phyloP scores from a whole-genome alignment of 2,888 invertebrate species.

The Petrolisthes manimaculis region DNA sequence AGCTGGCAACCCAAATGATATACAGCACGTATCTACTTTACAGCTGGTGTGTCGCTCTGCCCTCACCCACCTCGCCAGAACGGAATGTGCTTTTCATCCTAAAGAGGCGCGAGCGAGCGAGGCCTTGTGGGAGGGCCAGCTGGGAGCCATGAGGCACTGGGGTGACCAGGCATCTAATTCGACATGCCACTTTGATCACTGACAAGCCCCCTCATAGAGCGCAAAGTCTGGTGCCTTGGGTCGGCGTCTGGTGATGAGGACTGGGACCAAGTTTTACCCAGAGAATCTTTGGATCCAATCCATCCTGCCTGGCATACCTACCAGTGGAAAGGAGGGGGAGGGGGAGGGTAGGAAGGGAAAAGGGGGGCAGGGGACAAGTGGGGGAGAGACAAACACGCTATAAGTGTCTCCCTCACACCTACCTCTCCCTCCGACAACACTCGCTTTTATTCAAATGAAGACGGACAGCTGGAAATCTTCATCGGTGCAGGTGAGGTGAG shows the following conservation, averaged over 20 bases:
- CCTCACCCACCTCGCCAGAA: conserved; percentile 25
- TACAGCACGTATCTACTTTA: conserved; percentile 40
- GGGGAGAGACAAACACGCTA: conserved; percentile 5
- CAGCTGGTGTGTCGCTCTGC: conserved; percentile 28
- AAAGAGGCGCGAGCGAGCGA: conserved; percentile 22
- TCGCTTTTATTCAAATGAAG: conserved; percentile 49
- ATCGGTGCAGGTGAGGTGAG: conserved; percentile 37
- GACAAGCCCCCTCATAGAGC: conserved; percentile 38
- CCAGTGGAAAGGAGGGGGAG: neutral
- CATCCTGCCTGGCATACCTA: no score
- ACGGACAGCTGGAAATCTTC: conserved; percentile 57
- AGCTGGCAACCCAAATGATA: conserved; percentile 29
- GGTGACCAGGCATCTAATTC: conserved; percentile 31
- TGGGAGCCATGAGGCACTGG: conserved; percentile 41
- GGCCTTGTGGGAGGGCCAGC: conserved; percentile 50
- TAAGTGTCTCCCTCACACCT: neutral
- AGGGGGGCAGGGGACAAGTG: conserved; percentile 5
- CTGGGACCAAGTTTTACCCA: no score
- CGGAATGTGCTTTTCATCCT: conserved; percentile 39
- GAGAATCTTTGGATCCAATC: no score
- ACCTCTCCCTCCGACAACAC: neutral
- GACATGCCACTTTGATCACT: conserved; percentile 49
- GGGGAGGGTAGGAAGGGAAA: neutral
- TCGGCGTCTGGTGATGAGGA: neutral
- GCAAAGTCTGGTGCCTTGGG: conserved; percentile 15